Evolutionary conservation across 2,113 vertebrate species (phyloP).

Genomic region (Tichodroma muraria): DNA sequence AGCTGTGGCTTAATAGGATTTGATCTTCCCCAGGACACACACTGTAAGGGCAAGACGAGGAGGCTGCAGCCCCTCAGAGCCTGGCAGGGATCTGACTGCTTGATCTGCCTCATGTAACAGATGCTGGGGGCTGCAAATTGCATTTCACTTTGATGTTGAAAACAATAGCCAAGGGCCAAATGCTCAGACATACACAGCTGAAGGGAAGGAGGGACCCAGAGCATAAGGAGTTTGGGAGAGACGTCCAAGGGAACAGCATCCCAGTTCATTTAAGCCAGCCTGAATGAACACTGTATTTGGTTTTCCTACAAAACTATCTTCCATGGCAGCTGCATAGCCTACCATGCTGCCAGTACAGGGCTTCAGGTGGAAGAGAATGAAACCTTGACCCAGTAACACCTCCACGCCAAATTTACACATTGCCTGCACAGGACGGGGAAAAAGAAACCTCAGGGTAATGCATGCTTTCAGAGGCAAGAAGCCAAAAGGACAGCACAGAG

Average conservation of each 20-base stretch:
- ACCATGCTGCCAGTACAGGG: no score
- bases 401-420: rapidly evolving
- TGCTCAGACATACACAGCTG: background rate
- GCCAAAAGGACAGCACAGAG: background rate
- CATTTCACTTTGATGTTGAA: background rate
- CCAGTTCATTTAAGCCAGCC: background rate
- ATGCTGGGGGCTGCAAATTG: background rate
- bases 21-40: conserved; percentile 16
- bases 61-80: background rate
- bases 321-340: background rate
- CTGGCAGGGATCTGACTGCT: background rate
- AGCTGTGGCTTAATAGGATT: conserved; percentile 33
- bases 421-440: background rate
- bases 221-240: background rate
- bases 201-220: background rate
- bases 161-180: background rate
- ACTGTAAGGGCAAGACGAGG: background rate
- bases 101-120: background rate
- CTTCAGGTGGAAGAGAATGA: background rate
- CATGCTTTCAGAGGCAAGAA: background rate
- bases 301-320: background rate
- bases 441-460: background rate
- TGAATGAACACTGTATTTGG: background rate
- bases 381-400: background rate
- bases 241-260: background rate